A percentile compares a stretch with the other conserved stretches of the same genome.
Evolutionary conservation across 2,888 invertebrate species (phyloP).

Genomic region (Zeuzera pyrina): DNA sequence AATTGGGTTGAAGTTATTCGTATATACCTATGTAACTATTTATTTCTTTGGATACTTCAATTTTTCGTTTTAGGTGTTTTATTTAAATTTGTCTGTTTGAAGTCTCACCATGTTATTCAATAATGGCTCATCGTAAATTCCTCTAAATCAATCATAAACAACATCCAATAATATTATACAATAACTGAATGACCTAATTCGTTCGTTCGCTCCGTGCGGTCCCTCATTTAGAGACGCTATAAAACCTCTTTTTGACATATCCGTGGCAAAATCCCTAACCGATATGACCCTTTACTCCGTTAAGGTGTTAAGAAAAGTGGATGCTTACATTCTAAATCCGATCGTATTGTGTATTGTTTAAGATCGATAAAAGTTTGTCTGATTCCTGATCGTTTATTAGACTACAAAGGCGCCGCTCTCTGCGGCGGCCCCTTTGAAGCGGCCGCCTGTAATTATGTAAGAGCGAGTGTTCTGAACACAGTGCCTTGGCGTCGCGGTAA

Average conservation of each 20-base stretch:
- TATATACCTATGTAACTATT: too few relatives aligned
- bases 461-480: constrained; percentile 26
- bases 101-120: too few relatives aligned
- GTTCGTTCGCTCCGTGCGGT: constrained; percentile 48
- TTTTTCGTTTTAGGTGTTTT: too few relatives aligned
- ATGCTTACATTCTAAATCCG: constrained; percentile 11
- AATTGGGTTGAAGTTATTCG: too few relatives aligned
- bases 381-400: constrained; percentile 47
- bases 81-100: too few relatives aligned
- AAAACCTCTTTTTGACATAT: constrained; percentile 73
- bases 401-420: constrained; percentile 62
- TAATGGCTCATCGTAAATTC: constrained; percentile 10
- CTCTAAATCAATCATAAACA: constrained; percentile 29
- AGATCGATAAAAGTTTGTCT: constrained; percentile 15
- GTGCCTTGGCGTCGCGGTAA: constrained; percentile 27
- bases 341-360: constrained; percentile 7
- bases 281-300: constrained; percentile 63
- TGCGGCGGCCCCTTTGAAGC: constrained; percentile 60
- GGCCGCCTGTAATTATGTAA: constrained; percentile 62
- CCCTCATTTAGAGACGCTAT: constrained; percentile 64
- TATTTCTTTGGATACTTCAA: too few relatives aligned
- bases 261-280: constrained; percentile 73
- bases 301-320: constrained; percentile 65
- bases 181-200: constrained; percentile 53
- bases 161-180: constrained; percentile 23